A percentile compares a stretch with the other conserved stretches of the same genome.
Conservation (phyloP, 2,888 invertebrate species). For the Monoplex corrugatus region DNA sequence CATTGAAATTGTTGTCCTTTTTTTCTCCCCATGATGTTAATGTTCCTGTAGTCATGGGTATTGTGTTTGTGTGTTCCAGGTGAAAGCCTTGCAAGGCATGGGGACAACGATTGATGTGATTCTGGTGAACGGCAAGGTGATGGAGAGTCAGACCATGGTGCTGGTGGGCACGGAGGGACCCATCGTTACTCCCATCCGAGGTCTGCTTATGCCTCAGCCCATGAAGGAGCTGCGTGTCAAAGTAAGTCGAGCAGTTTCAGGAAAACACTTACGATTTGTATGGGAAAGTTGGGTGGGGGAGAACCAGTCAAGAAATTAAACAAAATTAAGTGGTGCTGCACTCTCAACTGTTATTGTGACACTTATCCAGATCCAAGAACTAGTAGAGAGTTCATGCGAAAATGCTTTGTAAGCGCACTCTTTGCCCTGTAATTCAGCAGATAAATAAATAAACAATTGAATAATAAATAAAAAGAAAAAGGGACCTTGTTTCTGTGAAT, state of each 20-base stretch:
- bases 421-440: too few species aligned
- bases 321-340: too few species aligned
- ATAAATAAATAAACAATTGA: too few species aligned
- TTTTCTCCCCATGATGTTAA: too few species aligned
- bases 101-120: conserved; percentile 98
- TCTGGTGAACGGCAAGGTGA: conserved; percentile 96
- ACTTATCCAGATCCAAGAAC: too few species aligned
- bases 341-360: too few species aligned
- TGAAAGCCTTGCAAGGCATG: conserved; percentile 97
- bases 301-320: too few species aligned
- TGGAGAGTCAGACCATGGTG: conserved; percentile 96
- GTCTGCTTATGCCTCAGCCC: conserved; percentile 98
- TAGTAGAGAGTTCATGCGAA: too few species aligned
- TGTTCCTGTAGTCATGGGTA: neutral
- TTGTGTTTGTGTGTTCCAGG: conserved; percentile 81
- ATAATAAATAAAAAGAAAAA: too few species aligned
- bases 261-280: neutral
- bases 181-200: conserved; percentile 97
- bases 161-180: conserved; percentile 99
- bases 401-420: too few species aligned
- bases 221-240: conserved; percentile 98
- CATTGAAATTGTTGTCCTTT: too few species aligned
- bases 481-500: too few species aligned
- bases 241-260: conserved; percentile 72
- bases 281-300: neutral